Percentiles rank a stretch among this genome's conserved stretches.
These are phyloP conservation scores for Caenorhabditis sp. DNA, from an alignment of 2,888 invertebrate genomes.

Conservation along the genomic window DNA sequence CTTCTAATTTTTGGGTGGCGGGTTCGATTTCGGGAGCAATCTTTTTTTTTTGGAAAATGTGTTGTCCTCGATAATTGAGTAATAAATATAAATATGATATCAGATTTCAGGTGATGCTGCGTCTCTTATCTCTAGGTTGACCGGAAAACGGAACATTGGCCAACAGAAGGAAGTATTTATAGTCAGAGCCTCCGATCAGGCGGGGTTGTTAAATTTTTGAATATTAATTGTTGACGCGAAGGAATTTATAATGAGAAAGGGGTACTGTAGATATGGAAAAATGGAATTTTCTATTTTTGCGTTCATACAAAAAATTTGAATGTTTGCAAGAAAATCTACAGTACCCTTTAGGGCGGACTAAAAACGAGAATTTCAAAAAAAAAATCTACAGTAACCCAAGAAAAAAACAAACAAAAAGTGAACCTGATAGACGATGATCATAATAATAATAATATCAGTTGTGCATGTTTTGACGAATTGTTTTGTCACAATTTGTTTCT, in stretches of 20 bases:
- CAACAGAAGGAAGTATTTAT: background rate
- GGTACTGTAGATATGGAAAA: background rate
- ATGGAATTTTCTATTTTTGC: background rate
- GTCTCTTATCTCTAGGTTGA: background rate
- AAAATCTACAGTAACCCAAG: too few species aligned
- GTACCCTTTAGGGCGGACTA: too few species aligned
- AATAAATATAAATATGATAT: background rate
- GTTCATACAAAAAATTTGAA: too few species aligned
- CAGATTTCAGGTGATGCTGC: background rate
- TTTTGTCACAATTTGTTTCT: background rate
- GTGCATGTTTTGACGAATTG: slow-evolving; percentile 1
- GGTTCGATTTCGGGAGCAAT: too few species aligned
- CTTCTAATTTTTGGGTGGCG: too few species aligned
- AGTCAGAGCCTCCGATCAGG: background rate
- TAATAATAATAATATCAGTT: background rate
- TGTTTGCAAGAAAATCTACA: too few species aligned
- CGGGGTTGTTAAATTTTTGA: background rate
- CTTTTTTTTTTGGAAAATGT: too few species aligned
- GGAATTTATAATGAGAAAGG: background rate
- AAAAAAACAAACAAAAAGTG: too few species aligned
- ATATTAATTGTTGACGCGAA: background rate
- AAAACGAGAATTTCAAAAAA: too few species aligned
- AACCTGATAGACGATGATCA: too few species aligned
- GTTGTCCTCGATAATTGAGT: too few species aligned
- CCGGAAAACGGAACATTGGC: too few species aligned